Evolutionary conservation across 2,797 vertebrate species (phyloP), one percentile per base, ranked within the genome.

Genomic region (Silurus aristotelis): DNA sequence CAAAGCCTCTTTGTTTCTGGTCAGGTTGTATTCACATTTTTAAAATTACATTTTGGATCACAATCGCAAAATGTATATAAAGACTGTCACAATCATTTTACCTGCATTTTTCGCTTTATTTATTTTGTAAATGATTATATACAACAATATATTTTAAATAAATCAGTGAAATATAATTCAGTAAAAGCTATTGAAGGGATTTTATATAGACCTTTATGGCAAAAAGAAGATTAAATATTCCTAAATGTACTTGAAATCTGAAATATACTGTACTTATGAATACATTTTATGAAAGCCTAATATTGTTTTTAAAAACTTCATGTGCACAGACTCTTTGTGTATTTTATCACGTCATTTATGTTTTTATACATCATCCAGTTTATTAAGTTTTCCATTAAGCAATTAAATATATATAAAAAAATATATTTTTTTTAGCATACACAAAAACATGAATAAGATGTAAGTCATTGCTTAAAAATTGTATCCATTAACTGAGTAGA

Each of bases 1-100:
- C 68, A 43, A 46, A 27, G 20, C 12, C 55, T 55, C 43, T 79
- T 79, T 79, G 58, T 64, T 63, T 79, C 58, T 63, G 77, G 20
- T 52, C 66, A 55, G 20, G 63, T 31, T 12, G 48, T 1, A 0
- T 5, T 52, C n/a, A 25, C 5, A 7, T n/a, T 60, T 56, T 19
- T 27, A 5, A 46, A 80, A 80, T 52, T 7, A 52, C 48, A 48
- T 80, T 64, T 48, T 1, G 8, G 38, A 52, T 14, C 48, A 67
- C 61, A 80, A 80, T 55, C 0, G 27, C 2, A 52, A 66, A 80
- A 80, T 19, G 8, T 27, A 10, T 66, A 55, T 31, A 67, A 64
- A 25, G 22, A 6, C 6, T 19, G 14, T 25, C 20, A 14, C 6
- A 27, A 19, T 56, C n/a, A 58, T 19, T 76, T 19, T 27, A 38